Evolutionary conservation across 2,888 invertebrate genomes (phyloP).

Genomic region (Flabesymbios commensalis): DNA sequence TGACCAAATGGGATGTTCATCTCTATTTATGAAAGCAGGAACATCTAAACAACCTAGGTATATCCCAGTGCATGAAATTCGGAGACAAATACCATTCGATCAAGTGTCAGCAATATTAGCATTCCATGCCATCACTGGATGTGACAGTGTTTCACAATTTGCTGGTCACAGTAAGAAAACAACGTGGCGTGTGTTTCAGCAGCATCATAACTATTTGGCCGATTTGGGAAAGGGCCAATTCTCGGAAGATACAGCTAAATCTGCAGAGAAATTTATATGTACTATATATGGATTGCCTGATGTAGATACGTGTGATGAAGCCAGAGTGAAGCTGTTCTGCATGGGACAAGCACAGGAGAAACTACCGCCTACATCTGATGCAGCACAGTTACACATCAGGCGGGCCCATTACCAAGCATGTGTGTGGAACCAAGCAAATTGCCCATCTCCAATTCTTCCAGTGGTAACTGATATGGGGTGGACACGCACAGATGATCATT

Average conservation of each 20-base stretch:
- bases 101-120: not conserved
- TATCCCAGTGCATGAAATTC: constrained; percentile 5
- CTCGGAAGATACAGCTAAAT: not conserved
- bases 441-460: not conserved
- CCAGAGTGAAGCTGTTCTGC: not conserved
- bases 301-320: not conserved
- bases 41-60: not conserved
- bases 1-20: not conserved
- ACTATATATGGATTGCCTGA: not conserved
- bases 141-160: not conserved
- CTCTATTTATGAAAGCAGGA: not conserved
- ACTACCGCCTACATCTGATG: not conserved
- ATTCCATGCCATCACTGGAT: constrained; percentile 10
- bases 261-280: not conserved
- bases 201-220: not conserved
- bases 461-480: not conserved
- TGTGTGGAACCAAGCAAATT: not conserved
- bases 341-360: not conserved
- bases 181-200: not conserved
- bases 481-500: not conserved
- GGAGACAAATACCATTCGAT: too few relatives aligned
- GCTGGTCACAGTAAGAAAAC: not conserved
- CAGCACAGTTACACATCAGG: not conserved
- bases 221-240: too few relatives aligned
- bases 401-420: not conserved